Evolutionary conservation across 1,140 invertebrate genomes (phyloP), one percentile per base, ranked within the genome.

Genomic region (Zaprionus nigranus): DNA sequence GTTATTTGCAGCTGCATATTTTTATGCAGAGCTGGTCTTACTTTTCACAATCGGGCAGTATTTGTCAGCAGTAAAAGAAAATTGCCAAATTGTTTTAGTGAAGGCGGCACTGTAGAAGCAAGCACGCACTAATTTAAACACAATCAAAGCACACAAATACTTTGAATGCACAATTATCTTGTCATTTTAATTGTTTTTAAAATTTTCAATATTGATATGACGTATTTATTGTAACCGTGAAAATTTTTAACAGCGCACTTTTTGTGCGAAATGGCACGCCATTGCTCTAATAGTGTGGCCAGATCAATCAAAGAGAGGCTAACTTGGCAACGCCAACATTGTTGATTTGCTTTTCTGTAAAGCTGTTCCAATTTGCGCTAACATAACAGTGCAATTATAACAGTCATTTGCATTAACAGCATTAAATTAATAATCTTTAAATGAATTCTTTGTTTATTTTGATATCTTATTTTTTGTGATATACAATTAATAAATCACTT

Each of bases 251-350:
- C 72, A 76, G 64, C 63, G 69, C 62, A 77, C 63, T 77, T 75
- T 83, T 88, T 83, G 75, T 81, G 78, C 69, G 69, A 80, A 87
- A 78, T 86, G 79, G 79, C 83, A 86, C 79, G 82, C 83, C 82
- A 87, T 87, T 78, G 53, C 78, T 73, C 17, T 66, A 13, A 51
- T 43, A 80, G 49, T 34, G 67, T 76, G 34, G 53, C 73, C 73
- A 78, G 65, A 69, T 36, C 9, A n/a, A 49, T 54, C 3, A 22
- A 36, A 58, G n/a, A 13, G 9, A 2, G 30, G 3, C 20, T 46
- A 51, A 13, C 49, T 40, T 22, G 59, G 58, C 40, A 75, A 51
- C 66, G 40, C 24, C 13, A 43, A 15, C n/a, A 34, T 11, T 12
- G 61, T 53, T 28, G 66, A 28, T 58, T 38, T 61, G 57, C 57